Base-by-base conservation (phyloP, 2,888 invertebrate genomes). In the Tipula lateralis region DNA sequence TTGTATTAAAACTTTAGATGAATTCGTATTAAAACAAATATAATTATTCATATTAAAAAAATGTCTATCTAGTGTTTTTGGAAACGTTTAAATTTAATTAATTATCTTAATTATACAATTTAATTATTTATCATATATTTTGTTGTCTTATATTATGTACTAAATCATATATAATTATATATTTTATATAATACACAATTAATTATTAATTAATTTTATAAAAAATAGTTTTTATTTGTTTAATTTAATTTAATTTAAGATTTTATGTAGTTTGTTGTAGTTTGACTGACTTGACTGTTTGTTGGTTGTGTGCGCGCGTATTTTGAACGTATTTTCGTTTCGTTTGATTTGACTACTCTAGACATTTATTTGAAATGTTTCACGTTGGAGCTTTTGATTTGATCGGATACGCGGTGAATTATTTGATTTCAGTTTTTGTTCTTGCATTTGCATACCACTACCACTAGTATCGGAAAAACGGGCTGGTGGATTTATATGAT, bases 401-500 rank as follows among this genome's bases (percentile, higher is more conserved):
- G 89, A 89, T 88, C 90, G 91, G 87, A 91, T 88, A 86, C 90
- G 89, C 87, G 90, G 90, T 86, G 91, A 89, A 88, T 91, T 88
- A 89, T 87, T 87, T 88, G 89, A 88, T 66, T 66, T 66, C 24
- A 66, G 1, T 89, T 88, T 87, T 90, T 89, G 89, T 86, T 91
- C 83, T 34, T 36, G 30, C 34, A 16, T 50, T 50, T 50, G 50
- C 6, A 66, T 7, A 66, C 66, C 66, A 24, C 66, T 66, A 30
- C 82, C 90, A 87, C 89, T 91, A 86, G 88, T 87, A 87, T 96
- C 96, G 87, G 96, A 95, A 92, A 96, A 96, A 86, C 96, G 94
- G 88, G 95, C 94, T 88, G 96, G 96, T 88, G 96, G 96, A 91
- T 96, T 95, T 89, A 95, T 95, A 90, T 95, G 94, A 88, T 95